Conservation (phyloP, 2,113 vertebrate species). For the Engystomops pustulosus region DNA sequence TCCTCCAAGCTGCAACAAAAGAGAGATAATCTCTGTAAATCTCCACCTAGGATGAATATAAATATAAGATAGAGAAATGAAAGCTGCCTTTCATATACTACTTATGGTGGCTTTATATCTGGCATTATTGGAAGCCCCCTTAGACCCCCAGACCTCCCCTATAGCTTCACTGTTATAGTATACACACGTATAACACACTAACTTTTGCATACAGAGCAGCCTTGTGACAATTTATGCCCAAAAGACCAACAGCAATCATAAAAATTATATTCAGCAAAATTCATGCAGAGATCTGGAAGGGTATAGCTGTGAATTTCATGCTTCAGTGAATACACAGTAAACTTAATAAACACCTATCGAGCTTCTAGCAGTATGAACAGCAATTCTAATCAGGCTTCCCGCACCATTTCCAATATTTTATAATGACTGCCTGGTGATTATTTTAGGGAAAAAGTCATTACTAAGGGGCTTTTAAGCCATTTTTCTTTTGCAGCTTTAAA, state of each 20-base stretch:
- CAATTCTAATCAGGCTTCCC: constrained; percentile 23
- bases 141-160: too few relatives aligned
- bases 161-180: background rate
- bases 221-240: background rate
- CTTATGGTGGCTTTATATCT: too few relatives aligned
- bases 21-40: background rate
- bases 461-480: constrained; percentile 20
- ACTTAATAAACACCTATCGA: constrained; percentile 44
- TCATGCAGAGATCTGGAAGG: constrained; percentile 26
- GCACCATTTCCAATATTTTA: constrained; percentile 40
- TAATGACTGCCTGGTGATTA: constrained; percentile 26
- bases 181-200: background rate
- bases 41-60: background rate
- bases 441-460: constrained; percentile 30
- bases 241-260: constrained; percentile 20
- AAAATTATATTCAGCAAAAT: constrained; percentile 36
- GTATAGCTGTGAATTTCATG: constrained; percentile 31
- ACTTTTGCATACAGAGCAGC: background rate
- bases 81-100: too few relatives aligned
- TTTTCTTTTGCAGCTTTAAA: background rate
- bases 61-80: too few relatives aligned
- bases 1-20: constrained; percentile 76
- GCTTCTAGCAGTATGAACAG: constrained; percentile 27
- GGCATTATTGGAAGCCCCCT: too few relatives aligned
- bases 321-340: constrained; percentile 24